Evolutionary conservation across 92 coral and sea anemone genomes (phyloP), one percentile per base, ranked within the genome.

Genomic region (Porites lobata): DNA sequence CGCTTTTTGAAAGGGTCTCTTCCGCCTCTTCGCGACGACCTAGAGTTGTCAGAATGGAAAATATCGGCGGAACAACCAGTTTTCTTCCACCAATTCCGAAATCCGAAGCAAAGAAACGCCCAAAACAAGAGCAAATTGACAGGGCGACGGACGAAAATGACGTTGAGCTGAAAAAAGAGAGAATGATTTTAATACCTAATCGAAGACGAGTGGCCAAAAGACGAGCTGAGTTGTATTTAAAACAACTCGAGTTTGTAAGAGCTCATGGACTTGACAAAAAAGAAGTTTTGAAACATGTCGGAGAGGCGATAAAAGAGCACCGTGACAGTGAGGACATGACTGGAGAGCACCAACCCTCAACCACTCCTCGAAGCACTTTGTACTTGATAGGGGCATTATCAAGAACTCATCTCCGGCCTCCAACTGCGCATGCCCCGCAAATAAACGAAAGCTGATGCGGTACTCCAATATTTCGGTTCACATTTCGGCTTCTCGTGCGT

Each of bases 381-480:
- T 87, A 84, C 59, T 67, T 94, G 80, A 94, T 94, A 69, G 98
- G 98, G 11, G 93, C 98, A 43, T 76, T 94, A 81, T 92, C 98
- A 38, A 85, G 69, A 87, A 80, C 83, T 58, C 87, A 91, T 24
- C 82, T 93, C 3, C 69, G 68, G 43, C 90, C 89, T 12, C 94
- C 89, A 10, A 81, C 72, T 2, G 87, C 47, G 47, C 47, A 38
- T 38, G 47, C 75, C 17, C 82, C 53, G 22, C 11, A 57, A 14
- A 8, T 13, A 15, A 50, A 21, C 6, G 17, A 67, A 11, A 14
- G 13, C 17, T 38, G 14, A 68, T 51, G 61, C 47, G 47, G 47
- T 38, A 29, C 32, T 29, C 32, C 32, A 29, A 38, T 38, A 4
- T 38, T 38, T 38, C 47, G 47, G 47, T 38, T 38, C 47, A 38